phyloP scores from a whole-genome alignment of 2,113 vertebrate species.

The Calyptommatus sinebrachiatus region DNA sequence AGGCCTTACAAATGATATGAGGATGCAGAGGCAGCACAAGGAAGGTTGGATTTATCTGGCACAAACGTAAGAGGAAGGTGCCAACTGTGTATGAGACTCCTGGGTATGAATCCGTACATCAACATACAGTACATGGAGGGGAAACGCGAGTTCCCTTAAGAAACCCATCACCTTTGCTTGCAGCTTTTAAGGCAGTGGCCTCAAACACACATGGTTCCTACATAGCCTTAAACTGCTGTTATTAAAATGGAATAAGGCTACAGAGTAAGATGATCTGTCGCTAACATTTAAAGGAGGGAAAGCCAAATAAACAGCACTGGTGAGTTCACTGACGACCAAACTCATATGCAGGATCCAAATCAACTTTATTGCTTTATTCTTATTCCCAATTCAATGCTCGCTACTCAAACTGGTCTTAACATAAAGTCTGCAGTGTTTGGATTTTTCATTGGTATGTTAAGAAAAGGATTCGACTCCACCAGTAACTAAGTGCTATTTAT shows the following conservation, averaged over 20 bases:
- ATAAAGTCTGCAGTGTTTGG: not conserved
- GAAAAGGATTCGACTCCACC: not conserved
- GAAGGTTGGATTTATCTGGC: constrained; percentile 18
- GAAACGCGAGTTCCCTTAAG: accelerated
- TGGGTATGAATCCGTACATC: not conserved
- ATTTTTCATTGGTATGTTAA: accelerated
- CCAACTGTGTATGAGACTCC: not conserved
- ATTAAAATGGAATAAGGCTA: not conserved
- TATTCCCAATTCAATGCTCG: not conserved
- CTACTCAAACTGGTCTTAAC: not conserved
- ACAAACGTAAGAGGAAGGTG: not conserved
- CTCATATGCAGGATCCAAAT: not conserved
- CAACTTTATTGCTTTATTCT: not conserved
- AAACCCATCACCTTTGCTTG: too few species aligned
- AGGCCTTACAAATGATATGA: constrained; percentile 32
- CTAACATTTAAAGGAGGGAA: not conserved
- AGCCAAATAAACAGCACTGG: not conserved
- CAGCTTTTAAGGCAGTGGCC: not conserved
- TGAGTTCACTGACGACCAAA: not conserved
- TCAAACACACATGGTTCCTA: not conserved
- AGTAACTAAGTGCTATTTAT: too few species aligned
- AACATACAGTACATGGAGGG: not conserved
- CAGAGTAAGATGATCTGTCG: not conserved
- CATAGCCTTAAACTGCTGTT: not conserved
- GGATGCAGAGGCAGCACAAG: constrained; percentile 30